Conservation (phyloP, 2,797 vertebrate genomes). For the Falco rusticolus region DNA sequence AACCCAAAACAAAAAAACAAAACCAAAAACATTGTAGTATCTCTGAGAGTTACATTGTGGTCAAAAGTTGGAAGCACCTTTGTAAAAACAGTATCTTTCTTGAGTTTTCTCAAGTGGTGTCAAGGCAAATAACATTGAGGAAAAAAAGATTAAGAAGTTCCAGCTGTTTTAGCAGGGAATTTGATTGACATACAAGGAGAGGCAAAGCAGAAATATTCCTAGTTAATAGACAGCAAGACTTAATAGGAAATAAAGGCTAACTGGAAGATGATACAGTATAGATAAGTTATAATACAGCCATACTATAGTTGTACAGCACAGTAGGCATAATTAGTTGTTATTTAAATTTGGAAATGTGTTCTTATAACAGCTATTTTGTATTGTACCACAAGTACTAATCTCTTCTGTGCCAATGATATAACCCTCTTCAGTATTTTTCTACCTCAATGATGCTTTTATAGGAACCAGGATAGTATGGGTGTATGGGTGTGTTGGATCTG, state of each 20-base stretch:
- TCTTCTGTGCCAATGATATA: neutral
- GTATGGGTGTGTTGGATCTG: rapidly evolving
- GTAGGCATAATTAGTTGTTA: neutral
- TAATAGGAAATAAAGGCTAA: neutral
- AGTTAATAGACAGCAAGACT: neutral
- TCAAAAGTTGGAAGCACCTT: neutral
- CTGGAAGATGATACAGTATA: neutral
- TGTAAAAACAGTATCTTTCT: neutral
- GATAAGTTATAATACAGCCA: neutral
- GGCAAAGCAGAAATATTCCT: neutral
- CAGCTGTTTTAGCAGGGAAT: neutral
- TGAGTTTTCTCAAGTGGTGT: neutral
- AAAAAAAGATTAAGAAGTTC: neutral
- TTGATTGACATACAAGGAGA: neutral
- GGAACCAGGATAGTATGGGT: neutral
- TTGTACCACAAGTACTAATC: neutral
- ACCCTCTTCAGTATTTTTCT: neutral
- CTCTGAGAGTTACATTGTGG: neutral
- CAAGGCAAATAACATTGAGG: neutral
- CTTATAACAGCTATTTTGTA: neutral
- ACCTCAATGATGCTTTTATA: neutral
- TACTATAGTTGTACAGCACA: neutral
- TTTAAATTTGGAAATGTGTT: neutral
- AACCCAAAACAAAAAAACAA: neutral
- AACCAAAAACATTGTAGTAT: neutral